Base-by-base conservation (phyloP, 2,888 invertebrate species). In the Caenorhabditis plicata region DNA sequence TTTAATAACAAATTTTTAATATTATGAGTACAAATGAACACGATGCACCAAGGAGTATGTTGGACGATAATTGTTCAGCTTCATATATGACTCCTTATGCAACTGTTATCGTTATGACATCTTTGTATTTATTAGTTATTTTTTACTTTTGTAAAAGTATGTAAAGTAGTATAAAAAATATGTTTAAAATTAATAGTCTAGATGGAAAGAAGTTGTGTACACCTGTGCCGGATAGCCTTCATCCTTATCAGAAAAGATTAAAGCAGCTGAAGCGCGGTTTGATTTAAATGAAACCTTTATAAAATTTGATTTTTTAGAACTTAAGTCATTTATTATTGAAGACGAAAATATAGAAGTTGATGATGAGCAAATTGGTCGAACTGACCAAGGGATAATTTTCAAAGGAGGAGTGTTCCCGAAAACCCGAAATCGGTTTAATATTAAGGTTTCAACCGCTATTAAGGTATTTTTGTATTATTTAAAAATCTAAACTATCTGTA, bases 321-420 rank as follows among this genome's bases (percentile, higher is more conserved):
- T 77, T 1, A 56, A 64, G 15, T 68, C 73, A 40, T 62, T 69
- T 17, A 43, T 78, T 23, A 71, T 78, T 17, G 78, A 79, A 35
- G 78, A 78, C 33, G 68, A 79, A 44, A 71, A 68, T 55, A 77
- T 78, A 29, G 78, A 78, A 53, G 51, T 78, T 13, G 74, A 74
- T 4, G 78, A 78, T 40, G 66, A 61, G 43, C 76, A 74, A 31
- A 68, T 78, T 13, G 78, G 78, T 8, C 75, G 76, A 36, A 78
- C 75, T n/a, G 62, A 73, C 19, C 68, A 71, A n/a, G 77, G 77
- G 27, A 77, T 77, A 55, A 73, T 78, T 4, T 77, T 77, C 63
- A 73, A 74, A 5, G 66, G 62, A 17, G 78, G 69, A 40, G 78
- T 79, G 1, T 76, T 71, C 27, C 75, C 78, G 4, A 74, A 73